Conservation (phyloP, 2,888 invertebrate species). For the Parnassius orleans region DNA sequence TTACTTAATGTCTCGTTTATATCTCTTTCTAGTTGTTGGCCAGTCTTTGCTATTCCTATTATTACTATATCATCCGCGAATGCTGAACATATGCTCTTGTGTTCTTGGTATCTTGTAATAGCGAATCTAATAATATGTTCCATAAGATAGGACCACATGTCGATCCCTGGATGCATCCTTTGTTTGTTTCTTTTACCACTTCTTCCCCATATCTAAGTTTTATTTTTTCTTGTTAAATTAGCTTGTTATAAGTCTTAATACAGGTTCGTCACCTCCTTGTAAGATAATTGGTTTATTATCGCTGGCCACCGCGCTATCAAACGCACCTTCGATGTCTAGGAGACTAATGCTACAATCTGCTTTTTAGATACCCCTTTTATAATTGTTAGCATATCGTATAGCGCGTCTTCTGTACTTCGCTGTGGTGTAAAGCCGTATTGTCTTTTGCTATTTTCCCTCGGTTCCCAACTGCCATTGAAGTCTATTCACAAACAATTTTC, state of each 20-base stretch:
- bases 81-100: constrained; percentile 25
- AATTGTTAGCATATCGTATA: background rate
- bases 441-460: no score
- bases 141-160: constrained; percentile 11
- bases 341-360: no score
- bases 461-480: no score
- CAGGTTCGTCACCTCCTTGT: no score
- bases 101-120: background rate
- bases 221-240: background rate
- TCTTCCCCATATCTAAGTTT: background rate
- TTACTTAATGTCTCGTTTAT: background rate
- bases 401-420: background rate
- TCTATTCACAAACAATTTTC: no score
- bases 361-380: background rate
- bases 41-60: background rate
- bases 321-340: no score
- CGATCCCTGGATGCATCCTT: background rate
- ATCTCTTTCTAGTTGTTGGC: background rate
- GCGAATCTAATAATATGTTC: constrained; percentile 5
- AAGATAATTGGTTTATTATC: no score
- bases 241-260: background rate
- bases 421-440: background rate
- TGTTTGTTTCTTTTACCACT: background rate
- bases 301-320: no score
- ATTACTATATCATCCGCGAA: constrained; percentile 34